These are phyloP conservation scores for Monarcha castaneiventris DNA, from an alignment of 2,113 vertebrate genomes.

Conservation along the genomic window DNA sequence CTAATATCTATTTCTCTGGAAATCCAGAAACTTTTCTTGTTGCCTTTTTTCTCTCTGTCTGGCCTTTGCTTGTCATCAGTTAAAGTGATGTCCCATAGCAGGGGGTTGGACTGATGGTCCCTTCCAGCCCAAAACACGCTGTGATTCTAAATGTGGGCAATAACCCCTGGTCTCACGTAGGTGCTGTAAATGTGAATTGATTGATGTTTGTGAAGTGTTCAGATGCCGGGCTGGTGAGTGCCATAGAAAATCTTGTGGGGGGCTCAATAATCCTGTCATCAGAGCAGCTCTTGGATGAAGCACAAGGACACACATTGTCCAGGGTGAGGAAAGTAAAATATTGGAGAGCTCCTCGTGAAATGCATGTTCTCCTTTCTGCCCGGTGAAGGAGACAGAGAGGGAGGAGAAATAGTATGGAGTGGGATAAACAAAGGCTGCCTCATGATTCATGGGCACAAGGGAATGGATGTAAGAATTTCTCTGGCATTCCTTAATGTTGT, in stretches of 20 bases:
- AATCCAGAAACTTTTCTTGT: background rate
- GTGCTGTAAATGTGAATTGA: background rate
- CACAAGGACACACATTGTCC: background rate
- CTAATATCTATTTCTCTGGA: background rate
- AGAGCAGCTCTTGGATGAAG: background rate
- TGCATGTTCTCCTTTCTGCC: background rate
- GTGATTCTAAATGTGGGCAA: background rate
- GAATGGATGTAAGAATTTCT: background rate
- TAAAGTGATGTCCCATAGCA: background rate
- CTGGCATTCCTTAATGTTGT: background rate
- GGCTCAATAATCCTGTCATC: slow-evolving; percentile 18
- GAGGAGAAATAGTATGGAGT: background rate
- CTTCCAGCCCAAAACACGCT: background rate
- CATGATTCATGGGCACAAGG: background rate
- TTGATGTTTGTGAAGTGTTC: background rate
- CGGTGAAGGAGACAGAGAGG: background rate
- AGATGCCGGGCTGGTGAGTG: background rate
- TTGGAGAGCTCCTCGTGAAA: background rate
- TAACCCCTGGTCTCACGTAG: background rate
- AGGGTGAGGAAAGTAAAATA: background rate
- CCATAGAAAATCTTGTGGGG: background rate
- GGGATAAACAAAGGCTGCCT: slow-evolving; percentile 15
- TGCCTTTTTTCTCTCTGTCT: background rate
- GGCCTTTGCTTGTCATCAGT: background rate
- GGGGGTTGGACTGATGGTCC: background rate